phyloP scores from a whole-genome alignment of 2,113 vertebrate genomes.

The Podiceps cristatus region DNA sequence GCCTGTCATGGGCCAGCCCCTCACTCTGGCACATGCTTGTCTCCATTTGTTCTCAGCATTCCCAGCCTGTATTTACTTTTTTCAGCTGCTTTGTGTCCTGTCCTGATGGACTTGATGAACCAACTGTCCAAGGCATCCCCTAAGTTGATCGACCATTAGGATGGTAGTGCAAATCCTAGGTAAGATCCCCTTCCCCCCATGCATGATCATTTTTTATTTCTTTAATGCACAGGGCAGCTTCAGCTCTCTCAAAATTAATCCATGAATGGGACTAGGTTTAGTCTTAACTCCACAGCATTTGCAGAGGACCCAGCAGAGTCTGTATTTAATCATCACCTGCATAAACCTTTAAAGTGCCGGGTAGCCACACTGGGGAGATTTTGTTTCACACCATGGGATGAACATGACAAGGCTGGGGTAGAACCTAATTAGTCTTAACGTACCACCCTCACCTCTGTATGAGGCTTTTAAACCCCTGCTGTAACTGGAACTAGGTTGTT shows the following conservation, averaged over 20 bases:
- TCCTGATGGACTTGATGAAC: too few relatives aligned
- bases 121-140: neutral
- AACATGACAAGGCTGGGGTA: neutral
- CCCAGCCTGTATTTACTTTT: neutral
- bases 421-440: neutral
- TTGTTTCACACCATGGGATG: accelerated
- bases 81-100: neutral
- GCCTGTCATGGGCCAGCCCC: neutral
- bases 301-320: neutral
- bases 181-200: too few relatives aligned
- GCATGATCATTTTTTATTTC: neutral
- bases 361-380: neutral
- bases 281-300: neutral
- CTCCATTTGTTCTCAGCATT: neutral
- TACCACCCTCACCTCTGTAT: neutral
- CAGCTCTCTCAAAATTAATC: neutral
- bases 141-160: neutral
- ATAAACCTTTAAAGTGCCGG: neutral
- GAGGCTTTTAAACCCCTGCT: neutral
- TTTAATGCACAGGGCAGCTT: neutral
- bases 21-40: neutral
- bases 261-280: neutral
- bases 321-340: neutral
- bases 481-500: neutral
- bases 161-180: neutral